Conservation (phyloP, 37 sponge, comb jelly and placozoan species). For the Ephydatia muelleri region DNA sequence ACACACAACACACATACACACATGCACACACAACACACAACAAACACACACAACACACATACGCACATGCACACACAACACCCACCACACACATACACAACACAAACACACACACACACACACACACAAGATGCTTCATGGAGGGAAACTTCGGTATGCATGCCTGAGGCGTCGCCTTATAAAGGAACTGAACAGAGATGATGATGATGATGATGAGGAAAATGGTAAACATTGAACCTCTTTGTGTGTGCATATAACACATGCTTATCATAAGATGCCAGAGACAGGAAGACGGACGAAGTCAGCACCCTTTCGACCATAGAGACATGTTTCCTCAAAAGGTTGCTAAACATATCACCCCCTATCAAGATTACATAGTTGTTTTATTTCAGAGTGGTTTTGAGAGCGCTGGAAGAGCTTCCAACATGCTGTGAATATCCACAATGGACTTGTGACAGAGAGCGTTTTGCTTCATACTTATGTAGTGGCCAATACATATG, state of each 20-base stretch:
- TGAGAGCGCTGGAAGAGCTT: background rate
- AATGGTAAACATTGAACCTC: too few relatives aligned
- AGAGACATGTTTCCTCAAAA: too few relatives aligned
- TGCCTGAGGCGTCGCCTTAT: background rate
- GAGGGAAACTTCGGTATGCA: background rate
- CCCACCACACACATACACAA: slow-evolving; percentile 23
- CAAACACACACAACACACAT: too few relatives aligned
- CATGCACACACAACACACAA: slow-evolving; percentile 26
- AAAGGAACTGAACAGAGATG: too few relatives aligned
- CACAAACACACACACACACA: slow-evolving; percentile 26
- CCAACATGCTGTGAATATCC: slow-evolving; percentile 5
- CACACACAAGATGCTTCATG: slow-evolving; percentile 9
- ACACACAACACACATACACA: slow-evolving; percentile 33
- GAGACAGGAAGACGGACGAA: too few relatives aligned
- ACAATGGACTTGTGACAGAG: background rate
- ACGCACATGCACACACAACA: slow-evolving; percentile 25
- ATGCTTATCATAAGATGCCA: too few relatives aligned
- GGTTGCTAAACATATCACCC: too few relatives aligned
- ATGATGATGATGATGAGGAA: too few relatives aligned
- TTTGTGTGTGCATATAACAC: too few relatives aligned
- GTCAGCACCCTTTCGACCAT: too few relatives aligned
- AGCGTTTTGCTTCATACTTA: slow-evolving; percentile 11
- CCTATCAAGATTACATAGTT: too few relatives aligned
- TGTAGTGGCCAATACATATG: slow-evolving; percentile 43
- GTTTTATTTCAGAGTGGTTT: slow-evolving; percentile 13